These are phyloP conservation scores for Prosapia bicincta DNA, from an alignment of 2,888 invertebrate genomes.

Conservation along the genomic window DNA sequence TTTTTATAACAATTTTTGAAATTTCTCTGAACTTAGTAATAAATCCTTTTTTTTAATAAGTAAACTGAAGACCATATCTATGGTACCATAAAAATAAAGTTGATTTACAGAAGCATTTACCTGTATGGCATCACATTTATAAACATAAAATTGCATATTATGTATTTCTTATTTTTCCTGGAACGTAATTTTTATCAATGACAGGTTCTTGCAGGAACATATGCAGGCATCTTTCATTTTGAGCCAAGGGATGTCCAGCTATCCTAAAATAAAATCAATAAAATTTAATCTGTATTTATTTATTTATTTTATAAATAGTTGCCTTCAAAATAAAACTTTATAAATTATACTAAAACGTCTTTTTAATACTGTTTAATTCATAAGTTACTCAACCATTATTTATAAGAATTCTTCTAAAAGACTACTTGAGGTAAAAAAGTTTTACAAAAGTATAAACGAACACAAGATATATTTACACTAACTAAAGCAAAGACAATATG, in stretches of 20 bases:
- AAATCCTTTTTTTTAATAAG: not conserved
- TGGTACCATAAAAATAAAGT: not conserved
- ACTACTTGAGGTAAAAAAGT: too few relatives aligned
- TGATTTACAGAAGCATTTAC: not conserved
- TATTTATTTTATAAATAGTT: too few relatives aligned
- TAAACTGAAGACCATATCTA: not conserved
- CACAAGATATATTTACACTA: too few relatives aligned
- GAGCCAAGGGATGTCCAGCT: constrained; percentile 97
- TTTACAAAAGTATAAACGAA: too few relatives aligned
- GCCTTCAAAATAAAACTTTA: too few relatives aligned
- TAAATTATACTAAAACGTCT: too few relatives aligned
- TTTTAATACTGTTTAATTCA: too few relatives aligned
- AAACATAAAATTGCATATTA: constrained; percentile 49
- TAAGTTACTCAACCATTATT: too few relatives aligned
- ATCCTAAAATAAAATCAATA: constrained; percentile 59
- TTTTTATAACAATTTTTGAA: too few relatives aligned
- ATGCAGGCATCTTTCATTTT: constrained; percentile 98
- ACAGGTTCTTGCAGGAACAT: constrained; percentile 98
- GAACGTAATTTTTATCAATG: constrained; percentile 99
- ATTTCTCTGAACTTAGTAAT: not conserved
- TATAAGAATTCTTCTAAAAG: too few relatives aligned
- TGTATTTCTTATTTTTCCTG: constrained; percentile 97
- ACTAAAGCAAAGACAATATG: too few relatives aligned
- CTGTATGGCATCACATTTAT: not conserved
- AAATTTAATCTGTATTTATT: too few relatives aligned